phyloP scores from a whole-genome alignment of 2,888 invertebrate genomes.

The Lamellibrachia columna region DNA sequence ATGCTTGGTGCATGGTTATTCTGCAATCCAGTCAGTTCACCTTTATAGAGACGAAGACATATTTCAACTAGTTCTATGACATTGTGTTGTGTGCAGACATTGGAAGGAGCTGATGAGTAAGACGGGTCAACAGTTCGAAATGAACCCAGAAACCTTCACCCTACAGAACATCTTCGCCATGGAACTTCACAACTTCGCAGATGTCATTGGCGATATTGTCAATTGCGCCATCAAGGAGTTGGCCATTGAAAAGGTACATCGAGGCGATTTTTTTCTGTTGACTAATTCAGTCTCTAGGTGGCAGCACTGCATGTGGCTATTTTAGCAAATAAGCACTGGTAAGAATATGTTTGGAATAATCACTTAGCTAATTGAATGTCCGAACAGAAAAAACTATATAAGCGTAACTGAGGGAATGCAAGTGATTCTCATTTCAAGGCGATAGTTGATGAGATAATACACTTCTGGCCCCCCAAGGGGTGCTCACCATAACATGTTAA shows the following conservation, averaged over 20 bases:
- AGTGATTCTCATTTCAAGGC: no score
- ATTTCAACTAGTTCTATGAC: neutral
- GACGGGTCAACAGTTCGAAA: conserved; percentile 84
- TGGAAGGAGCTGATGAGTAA: conserved; percentile 89
- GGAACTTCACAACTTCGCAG: conserved; percentile 84
- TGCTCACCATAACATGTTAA: no score
- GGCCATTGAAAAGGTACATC: conserved; percentile 79
- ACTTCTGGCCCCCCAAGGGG: no score
- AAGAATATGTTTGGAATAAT: no score
- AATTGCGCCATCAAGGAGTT: conserved; percentile 89
- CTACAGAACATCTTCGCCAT: conserved; percentile 91
- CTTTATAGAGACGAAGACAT: neutral
- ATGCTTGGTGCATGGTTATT: no score
- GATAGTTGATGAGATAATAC: no score
- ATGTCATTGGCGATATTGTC: conserved; percentile 86
- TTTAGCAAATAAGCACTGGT: no score
- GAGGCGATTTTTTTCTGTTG: neutral
- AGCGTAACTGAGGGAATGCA: no score
- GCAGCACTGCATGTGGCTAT: neutral
- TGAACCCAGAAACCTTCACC: conserved; percentile 88
- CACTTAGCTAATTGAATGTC: no score
- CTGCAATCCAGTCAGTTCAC: no score
- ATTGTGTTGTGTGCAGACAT: conserved; percentile 70
- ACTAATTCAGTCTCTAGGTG: neutral
- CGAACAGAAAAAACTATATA: no score